Evolutionary conservation across 2,888 invertebrate genomes (phyloP), one percentile per base, ranked within the genome.

Genomic region (Andrena marginata): DNA sequence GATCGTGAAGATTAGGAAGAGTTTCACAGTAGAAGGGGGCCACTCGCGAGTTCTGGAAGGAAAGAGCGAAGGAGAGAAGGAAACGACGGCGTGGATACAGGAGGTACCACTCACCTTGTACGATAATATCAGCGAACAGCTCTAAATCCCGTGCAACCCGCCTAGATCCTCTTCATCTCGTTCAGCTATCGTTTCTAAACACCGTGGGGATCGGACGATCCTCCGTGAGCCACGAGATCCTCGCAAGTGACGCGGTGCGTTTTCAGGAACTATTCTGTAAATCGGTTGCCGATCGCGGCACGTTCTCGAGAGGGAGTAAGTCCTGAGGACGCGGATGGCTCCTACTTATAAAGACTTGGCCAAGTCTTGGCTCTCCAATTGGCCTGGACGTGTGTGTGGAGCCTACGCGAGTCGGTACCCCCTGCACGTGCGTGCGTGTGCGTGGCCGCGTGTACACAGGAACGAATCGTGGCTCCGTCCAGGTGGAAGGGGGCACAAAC

Each of bases 281-380:
- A 93, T 92, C 90, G 89, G 88, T 92, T 87, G 91, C 92, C 89
- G 92, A 92, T 92, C 92, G 91, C 91, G 91, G 89, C 92, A 91
- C 92, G 93, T 93, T 92, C 92, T 90, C 93, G 90, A 92, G 93
- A 94, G 93, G 94, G 94, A 94, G 93, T 94, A 94, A 93, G 93
- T 94, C 93, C 93, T 92, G 92, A 91, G 92, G 93, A 93, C 93
- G 92, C 90, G 92, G 93, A 93, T 93, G 92, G 92, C 94, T 93
- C 93, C 93, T 93, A 93, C 93, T 94, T 94, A 94, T 94, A 93
- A 93, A 93, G 93, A 93, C 92, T 92, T 93, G 92, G 90, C 87
- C 90, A 91, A 91, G 89, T 85, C 85, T 88, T 92, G 92, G 90
- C 91, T 91, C 92, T 91, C 92, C 92, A 92, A 92, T 92, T 92